Evolutionary conservation across 1,140 invertebrate species (phyloP), one percentile per base, ranked within the genome.

Genomic region (Zaprionus lachaisei): DNA sequence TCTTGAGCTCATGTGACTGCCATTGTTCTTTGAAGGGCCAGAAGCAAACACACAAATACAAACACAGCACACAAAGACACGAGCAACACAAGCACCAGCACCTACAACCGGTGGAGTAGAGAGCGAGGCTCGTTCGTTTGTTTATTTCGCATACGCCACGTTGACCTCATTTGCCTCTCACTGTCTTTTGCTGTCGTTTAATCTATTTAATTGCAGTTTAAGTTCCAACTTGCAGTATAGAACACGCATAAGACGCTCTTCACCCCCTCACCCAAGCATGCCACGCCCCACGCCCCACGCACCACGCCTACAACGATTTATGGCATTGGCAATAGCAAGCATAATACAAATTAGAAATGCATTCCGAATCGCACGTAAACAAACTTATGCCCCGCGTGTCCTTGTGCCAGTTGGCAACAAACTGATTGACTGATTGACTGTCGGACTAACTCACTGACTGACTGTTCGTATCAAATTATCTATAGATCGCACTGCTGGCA

Each of bases 321-420:
- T 47, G 41, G 41, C 41, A 79, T 55, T 78, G 74, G 69, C 80
- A 56, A 72, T 80, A 72, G 84, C 54, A 47, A 56, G 65, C 75
- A 80, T 87, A 89, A 87, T 87, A 77, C 72, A 77, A 81, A 89
- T 84, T 87, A 81, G 78, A 89, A 89, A 89, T 79, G 67, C 80
- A 89, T 79, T 83, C 58, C 74, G 69, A 71, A 86, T 51, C 71
- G 64, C 70, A 47, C 60, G 62, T 54, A 65, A 62, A 65, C 77
- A 66, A 71, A 72, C 57, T 51, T 74, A 54, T 56, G 41, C 38
- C 20, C 14, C 28, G 51, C 37, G 75, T 89, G 84, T 89, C 84
- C 84, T 89, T 89, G 84, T 89, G 85, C 84, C 76, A 89, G 64
- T 84, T 87, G 73, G 71, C 64, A 73, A 44, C 14, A 54, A 63